Evolutionary conservation across 1,140 invertebrate species (phyloP), one percentile per base, ranked within the genome.

Genomic region (Tenebrio molitor): DNA sequence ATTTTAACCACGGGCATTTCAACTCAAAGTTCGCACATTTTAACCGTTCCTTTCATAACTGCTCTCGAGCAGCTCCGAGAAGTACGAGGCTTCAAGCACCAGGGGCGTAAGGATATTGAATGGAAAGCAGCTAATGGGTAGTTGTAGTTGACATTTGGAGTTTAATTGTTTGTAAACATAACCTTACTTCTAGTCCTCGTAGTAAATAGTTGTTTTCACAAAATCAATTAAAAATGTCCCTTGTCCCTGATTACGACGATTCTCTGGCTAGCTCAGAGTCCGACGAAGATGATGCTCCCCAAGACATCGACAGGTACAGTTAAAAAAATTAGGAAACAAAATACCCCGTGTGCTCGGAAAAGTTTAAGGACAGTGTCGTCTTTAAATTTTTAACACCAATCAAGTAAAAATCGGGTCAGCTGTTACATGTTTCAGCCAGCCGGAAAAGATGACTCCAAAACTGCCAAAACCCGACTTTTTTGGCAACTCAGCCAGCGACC

Each of bases 231-330:
- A 74, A 88, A 87, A 87, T 88, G 84, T 89, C 88, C 75, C 83
- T 90, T 58, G 89, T 90, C 41, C 87, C 89, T 25, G 88, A 89
- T 84, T 90, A 90, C 76, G 86, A 85, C n/a, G 83, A 84, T 74
- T 86, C 50, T 2, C 19, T 84, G 44, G 84, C 84, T 3, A 81
- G 82, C 58, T 84, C 84, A 0, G n/a, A 10, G 1, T 66, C 36
- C 5, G 23, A 44, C 21, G 25, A 39, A 6, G 17, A 50, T 14
- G 10, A 19, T 17, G 8, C 53, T 23, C 10, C 16, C 15, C 10
- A n/a, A 23, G 19, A 19, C 2, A 6, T 8, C 2, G n/a, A 21
- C 25, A 64, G 23, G 21, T 39, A 63, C 21, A n/a, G n/a, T n/a
- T 12, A 10, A 8, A 5, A 69, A 25, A 3, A 7, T 65, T 42